Conservation (phyloP, 2,797 vertebrate genomes). For the Adrianichthys oophorus region DNA sequence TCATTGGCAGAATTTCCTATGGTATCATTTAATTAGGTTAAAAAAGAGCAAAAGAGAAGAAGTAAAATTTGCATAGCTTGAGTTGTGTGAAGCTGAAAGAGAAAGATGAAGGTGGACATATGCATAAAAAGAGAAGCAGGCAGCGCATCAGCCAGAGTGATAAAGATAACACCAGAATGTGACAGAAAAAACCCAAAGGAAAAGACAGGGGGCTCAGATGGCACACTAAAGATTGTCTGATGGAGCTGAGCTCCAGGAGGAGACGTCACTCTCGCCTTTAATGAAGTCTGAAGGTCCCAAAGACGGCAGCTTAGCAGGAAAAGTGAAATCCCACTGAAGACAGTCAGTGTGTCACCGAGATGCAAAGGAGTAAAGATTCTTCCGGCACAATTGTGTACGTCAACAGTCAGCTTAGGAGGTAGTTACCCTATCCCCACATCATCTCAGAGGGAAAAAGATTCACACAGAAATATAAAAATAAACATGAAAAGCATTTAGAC, state of each 20-base stretch:
- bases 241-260: conserved; percentile 33
- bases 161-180: conserved; percentile 43
- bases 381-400: conserved; percentile 4
- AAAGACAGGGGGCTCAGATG: conserved; percentile 23
- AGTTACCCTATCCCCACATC: conserved; percentile 5
- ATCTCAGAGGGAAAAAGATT: neutral
- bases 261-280: conserved; percentile 23
- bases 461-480: neutral
- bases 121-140: conserved; percentile 23
- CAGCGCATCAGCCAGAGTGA: conserved; percentile 32
- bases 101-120: conserved; percentile 23
- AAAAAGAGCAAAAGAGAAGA: conserved; percentile 2
- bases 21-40: too few relatives aligned
- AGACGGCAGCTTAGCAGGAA: conserved; percentile 9
- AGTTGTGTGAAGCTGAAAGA: conserved; percentile 7
- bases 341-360: conserved; percentile 9
- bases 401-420: conserved; percentile 16
- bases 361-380: conserved; percentile 7
- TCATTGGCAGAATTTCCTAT: too few relatives aligned
- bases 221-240: conserved; percentile 35
- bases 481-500: neutral
- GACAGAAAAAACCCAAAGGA: conserved; percentile 39
- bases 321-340: conserved; percentile 20
- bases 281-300: conserved; percentile 43
- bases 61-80: conserved; percentile 1